Conservation (phyloP, 2,113 vertebrate genomes). For the Pangasianodon gigas region DNA sequence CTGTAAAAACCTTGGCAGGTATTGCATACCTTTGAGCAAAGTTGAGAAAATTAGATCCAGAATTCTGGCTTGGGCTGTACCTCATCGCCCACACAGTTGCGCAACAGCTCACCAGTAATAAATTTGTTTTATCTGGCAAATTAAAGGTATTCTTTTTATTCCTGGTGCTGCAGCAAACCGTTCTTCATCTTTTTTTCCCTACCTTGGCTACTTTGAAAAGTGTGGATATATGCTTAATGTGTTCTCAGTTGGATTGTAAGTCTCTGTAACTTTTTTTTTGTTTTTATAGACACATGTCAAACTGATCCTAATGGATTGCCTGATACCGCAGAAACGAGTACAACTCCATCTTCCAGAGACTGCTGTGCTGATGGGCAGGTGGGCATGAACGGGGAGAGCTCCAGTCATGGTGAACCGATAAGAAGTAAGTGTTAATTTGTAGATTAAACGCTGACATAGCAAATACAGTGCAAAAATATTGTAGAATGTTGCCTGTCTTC, state of each 20-base stretch:
- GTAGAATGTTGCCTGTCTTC: not conserved
- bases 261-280: constrained; percentile 25
- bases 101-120: constrained; percentile 57
- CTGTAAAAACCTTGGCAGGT: constrained; percentile 71
- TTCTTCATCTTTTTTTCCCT: not conserved
- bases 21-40: constrained; percentile 61
- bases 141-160: constrained; percentile 21
- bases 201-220: not conserved
- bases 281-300: constrained; percentile 78
- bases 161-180: constrained; percentile 15
- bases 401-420: constrained; percentile 76
- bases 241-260: not conserved
- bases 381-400: constrained; percentile 71
- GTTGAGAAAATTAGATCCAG: constrained; percentile 75
- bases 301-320: constrained; percentile 63
- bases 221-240: not conserved
- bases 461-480: not conserved
- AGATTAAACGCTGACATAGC: not conserved
- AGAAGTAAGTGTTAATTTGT: constrained; percentile 81
- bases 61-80: constrained; percentile 68
- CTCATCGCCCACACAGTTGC: constrained; percentile 67
- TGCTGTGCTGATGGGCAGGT: constrained; percentile 69
- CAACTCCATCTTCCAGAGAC: constrained; percentile 66
- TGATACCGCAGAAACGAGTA: constrained; percentile 65
- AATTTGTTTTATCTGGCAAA: constrained; percentile 67